These are phyloP conservation scores for Dioctria rufipes DNA, from an alignment of 2,888 invertebrate genomes.

Conservation along the genomic window DNA sequence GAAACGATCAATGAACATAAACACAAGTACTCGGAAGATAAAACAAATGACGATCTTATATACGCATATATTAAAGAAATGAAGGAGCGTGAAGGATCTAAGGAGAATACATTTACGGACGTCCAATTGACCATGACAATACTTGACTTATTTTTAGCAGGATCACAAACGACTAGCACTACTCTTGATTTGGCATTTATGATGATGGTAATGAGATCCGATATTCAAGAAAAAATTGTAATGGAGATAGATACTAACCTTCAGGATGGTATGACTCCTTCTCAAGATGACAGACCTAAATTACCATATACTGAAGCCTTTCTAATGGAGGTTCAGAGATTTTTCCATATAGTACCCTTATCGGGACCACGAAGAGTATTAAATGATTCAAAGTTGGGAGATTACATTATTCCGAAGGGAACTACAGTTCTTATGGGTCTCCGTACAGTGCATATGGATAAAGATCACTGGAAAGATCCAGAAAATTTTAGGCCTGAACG, in stretches of 20 bases:
- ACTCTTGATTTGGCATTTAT: constrained; percentile 77
- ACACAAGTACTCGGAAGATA: constrained; percentile 70
- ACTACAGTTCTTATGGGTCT: constrained; percentile 73
- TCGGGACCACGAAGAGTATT: constrained; percentile 75
- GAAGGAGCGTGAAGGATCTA: constrained; percentile 64
- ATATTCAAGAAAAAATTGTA: constrained; percentile 75
- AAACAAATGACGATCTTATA: constrained; percentile 75
- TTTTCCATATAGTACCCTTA: constrained; percentile 74
- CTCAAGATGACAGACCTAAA: constrained; percentile 69
- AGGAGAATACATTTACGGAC: constrained; percentile 71
- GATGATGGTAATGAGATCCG: constrained; percentile 74
- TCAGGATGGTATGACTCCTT: constrained; percentile 60
- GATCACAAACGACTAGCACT: constrained; percentile 77
- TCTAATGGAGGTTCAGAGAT: constrained; percentile 75
- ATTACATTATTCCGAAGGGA: constrained; percentile 74
- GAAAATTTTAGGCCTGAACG: constrained; percentile 77
- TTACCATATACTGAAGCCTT: constrained; percentile 74
- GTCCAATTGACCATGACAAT: constrained; percentile 78
- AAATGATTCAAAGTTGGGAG: constrained; percentile 73
- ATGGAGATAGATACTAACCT: constrained; percentile 73
- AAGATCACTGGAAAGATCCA: constrained; percentile 76
- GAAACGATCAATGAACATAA: constrained; percentile 75
- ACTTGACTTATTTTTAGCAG: constrained; percentile 80
- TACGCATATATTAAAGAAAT: constrained; percentile 78
- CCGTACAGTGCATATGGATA: constrained; percentile 75